Base-by-base conservation (phyloP, 1,140 invertebrate genomes). In the Globodera rostochiensis region DNA sequence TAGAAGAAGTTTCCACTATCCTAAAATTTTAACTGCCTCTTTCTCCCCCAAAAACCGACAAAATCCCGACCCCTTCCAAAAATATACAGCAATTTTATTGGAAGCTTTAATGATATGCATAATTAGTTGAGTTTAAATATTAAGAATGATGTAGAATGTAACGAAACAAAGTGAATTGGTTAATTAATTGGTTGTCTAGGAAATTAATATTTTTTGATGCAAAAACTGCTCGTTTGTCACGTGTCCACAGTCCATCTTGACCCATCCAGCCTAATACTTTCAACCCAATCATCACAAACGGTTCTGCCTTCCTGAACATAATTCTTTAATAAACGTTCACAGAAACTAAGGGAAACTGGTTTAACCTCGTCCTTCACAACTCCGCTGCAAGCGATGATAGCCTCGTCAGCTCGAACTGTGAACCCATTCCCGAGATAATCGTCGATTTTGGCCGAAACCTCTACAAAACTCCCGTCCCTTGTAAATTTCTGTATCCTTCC, bases 251-350 rank as follows among this genome's bases (percentile, higher is more conserved):
- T 89, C 87, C 87, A 88, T 66, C 77, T 74, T 45, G 86, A 87
- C 57, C 89, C 89, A 76, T 89, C 84, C 46, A 89, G 79, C 36
- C 84, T 82, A 13, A 89, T 84, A 7, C 57, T 45, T 67, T 89
- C 88, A 8, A 89, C 71, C 88, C 88, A 89, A 82, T 89, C 88
- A 77, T 89, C 88, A 77, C 89, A 90, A 45, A 89, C 82, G 25
- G 89, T 85, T 67, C 80, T 66, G 5, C 76, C 60, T 36, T 88
- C 50, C 86, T 87, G 57, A 73, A 88, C 25, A 36, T 71, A 25
- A 7, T 19, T 5, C 25, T 7, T 71, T 47, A 21, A 50, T 1
- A 80, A 49, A 80, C 64, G 21, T 7, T 21, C 6, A n/a, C 36
- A 25, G 8, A 6, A n/a, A 73, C 15, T 36, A 36, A 36, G 2